A percentile compares a stretch with the other conserved stretches of the same genome.
Conservation (phyloP, 2,888 invertebrate genomes). For the Anthophora plumipes region DNA sequence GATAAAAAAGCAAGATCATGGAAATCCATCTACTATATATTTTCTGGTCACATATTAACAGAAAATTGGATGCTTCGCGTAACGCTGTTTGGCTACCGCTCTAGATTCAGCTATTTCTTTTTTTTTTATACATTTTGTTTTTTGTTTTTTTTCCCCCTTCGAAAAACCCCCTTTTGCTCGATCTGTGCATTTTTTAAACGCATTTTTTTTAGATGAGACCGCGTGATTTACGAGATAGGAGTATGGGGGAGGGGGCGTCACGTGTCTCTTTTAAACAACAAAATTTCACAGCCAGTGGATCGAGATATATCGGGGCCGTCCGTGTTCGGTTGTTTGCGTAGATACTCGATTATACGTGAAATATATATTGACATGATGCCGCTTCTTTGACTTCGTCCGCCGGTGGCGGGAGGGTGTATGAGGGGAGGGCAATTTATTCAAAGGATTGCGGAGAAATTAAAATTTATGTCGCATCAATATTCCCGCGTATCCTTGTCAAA, state of each 20-base stretch:
- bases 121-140: neutral
- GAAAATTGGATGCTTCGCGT: slow-evolving; percentile 35
- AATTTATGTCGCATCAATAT: slow-evolving; percentile 1
- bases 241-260: neutral
- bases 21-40: slow-evolving; percentile 29
- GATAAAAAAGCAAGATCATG: slow-evolving; percentile 24
- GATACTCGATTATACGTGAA: slow-evolving; percentile 11
- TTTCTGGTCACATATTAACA: slow-evolving; percentile 32
- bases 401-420: too few species aligned
- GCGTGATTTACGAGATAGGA: neutral
- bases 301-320: neutral
- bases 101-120: neutral
- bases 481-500: neutral
- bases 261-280: neutral
- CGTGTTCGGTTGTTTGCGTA: neutral
- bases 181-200: neutral
- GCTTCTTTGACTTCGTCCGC: neutral
- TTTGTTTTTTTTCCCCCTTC: too few species aligned
- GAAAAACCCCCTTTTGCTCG: too few species aligned
- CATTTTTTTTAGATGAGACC: neutral
- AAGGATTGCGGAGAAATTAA: neutral
- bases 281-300: neutral
- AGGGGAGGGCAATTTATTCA: neutral
- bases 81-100: neutral
- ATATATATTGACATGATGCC: neutral